These are phyloP conservation scores for Leucophenga varia DNA, from an alignment of 1,140 invertebrate genomes.

Conservation along the genomic window DNA sequence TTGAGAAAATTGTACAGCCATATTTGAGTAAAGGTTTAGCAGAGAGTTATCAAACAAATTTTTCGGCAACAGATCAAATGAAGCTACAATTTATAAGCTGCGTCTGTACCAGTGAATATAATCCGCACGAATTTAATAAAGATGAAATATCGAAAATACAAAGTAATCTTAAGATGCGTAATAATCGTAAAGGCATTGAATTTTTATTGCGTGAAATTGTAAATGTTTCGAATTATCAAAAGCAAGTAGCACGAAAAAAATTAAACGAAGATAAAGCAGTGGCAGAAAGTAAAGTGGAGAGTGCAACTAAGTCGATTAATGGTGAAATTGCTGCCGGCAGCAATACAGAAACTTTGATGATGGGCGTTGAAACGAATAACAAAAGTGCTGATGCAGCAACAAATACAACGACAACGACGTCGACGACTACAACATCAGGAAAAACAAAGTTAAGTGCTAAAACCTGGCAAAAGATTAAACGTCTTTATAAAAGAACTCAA, in stretches of 20 bases:
- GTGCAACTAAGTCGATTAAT: background rate
- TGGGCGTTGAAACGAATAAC: background rate
- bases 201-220: constrained; percentile 40
- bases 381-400: constrained; percentile 17
- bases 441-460: background rate
- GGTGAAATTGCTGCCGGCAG: background rate
- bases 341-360: background rate
- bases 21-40: constrained; percentile 23
- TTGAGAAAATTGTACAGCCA: constrained; percentile 43
- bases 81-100: constrained; percentile 42
- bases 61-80: constrained; percentile 18
- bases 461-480: background rate
- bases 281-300: constrained; percentile 5
- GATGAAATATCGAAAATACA: constrained; percentile 37
- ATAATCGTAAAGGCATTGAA: constrained; percentile 35
- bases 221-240: constrained; percentile 36
- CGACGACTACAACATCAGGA: background rate
- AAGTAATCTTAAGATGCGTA: constrained; percentile 30
- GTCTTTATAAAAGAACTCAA: too few relatives aligned
- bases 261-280: background rate
- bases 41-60: constrained; percentile 27
- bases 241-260: constrained; percentile 16
- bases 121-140: constrained; percentile 35
- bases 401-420: constrained; percentile 5
- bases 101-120: constrained; percentile 43